Evolutionary conservation across 1,140 invertebrate genomes (phyloP), one percentile per base, ranked within the genome.

Genomic region (Drosophila serrata): DNA sequence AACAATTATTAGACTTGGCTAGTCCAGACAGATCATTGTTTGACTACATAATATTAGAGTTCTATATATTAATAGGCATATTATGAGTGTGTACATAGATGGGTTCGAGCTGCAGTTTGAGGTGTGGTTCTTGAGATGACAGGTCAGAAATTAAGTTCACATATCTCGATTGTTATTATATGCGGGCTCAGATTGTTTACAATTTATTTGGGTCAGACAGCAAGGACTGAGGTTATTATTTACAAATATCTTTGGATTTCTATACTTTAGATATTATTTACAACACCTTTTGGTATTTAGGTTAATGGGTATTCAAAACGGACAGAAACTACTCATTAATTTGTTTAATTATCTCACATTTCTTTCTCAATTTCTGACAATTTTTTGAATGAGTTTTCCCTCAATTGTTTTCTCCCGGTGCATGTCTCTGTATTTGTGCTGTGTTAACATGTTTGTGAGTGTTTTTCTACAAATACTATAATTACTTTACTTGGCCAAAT

Each of bases 1-100:
- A 90, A 85, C 78, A 75, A 70, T 90, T 90, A 90, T 90, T 90
- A 90, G 85, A 90, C 78, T 53, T 69, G 62, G 75, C 85, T 64
- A 86, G 82, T 88, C 67, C 85, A 84, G 73, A 88, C 64, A 84
- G 76, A 67, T 68, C 17, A 60, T 62, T 62, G 69, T 65, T 65
- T 80, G 60, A 85, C 65, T 68, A 58, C 45, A 53, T 27, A 63
- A 58, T 63, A 63, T 65, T 59, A 58, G 55, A 53, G 19, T 67
- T 67, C 35, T 55, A 59, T 67, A 58, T 76, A 57, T 51, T 55
- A 29, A 55, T 59, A 46, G 51, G 59, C 49, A n/a, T 64, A 53
- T 76, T 55, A 19, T 56, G 17, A 5, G 8, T 48, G 51, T 72
- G 49, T 72, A 13, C n/a, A 35, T 12, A 53, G 45, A 68, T 68